Evolutionary conservation across 2,113 vertebrate species (phyloP).

Genomic region (Aplodontia rufa): DNA sequence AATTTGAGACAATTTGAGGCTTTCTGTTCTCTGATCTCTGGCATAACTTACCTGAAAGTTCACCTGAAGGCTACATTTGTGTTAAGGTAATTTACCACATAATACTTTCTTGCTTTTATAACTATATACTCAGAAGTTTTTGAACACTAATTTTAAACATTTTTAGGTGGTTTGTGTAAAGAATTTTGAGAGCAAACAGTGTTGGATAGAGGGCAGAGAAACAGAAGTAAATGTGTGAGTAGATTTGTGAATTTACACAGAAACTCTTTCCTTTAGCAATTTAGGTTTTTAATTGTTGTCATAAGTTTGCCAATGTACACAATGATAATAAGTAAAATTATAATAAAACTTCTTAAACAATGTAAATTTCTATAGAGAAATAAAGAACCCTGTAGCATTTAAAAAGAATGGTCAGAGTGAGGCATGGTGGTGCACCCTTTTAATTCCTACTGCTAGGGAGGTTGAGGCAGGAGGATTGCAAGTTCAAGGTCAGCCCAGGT

Average conservation of each 20-base stretch:
- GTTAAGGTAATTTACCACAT: too few species aligned
- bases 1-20: too few species aligned
- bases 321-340: not conserved
- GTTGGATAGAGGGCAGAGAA: not conserved
- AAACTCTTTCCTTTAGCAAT: not conserved
- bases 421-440: too few species aligned
- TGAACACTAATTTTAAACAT: not conserved
- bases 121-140: too few species aligned
- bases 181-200: not conserved
- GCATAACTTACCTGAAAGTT: too few species aligned
- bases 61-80: too few species aligned
- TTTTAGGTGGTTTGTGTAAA: not conserved
- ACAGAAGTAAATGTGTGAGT: not conserved
- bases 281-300: not conserved
- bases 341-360: not conserved
- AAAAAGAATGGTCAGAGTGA: not conserved
- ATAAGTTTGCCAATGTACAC: not conserved
- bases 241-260: not conserved
- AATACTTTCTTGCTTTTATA: too few species aligned
- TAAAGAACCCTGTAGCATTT: not conserved
- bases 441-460: too few species aligned
- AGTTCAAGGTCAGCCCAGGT: too few species aligned
- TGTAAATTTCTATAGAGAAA: not conserved
- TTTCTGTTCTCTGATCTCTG: too few species aligned
- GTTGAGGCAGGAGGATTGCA: too few species aligned